Percentiles rank a stretch among this genome's conserved stretches.
These are phyloP conservation scores for Enteromius treurensis DNA, from an alignment of 2,797 vertebrate species.

Conservation along the genomic window DNA sequence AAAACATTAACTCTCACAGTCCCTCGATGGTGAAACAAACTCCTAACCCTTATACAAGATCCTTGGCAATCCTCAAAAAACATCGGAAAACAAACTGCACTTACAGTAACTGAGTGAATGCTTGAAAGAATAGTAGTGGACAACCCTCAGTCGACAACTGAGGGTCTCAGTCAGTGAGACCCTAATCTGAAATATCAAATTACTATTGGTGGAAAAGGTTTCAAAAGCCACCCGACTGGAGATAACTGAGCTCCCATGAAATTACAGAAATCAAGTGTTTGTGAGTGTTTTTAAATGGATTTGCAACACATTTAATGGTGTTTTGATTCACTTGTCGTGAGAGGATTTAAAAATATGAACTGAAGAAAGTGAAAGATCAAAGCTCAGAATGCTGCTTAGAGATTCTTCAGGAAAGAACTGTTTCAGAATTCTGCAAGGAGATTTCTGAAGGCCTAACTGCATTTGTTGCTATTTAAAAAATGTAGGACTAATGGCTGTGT, in stretches of 20 bases:
- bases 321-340: conserved; percentile 40
- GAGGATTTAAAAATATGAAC: conserved; percentile 14
- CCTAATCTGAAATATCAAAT: conserved; percentile 18
- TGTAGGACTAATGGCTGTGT: neutral
- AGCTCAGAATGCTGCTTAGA: conserved; percentile 32
- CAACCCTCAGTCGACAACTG: neutral
- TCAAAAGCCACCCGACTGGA: conserved; percentile 23
- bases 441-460: neutral
- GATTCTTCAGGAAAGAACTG: conserved; percentile 12
- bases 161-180: neutral
- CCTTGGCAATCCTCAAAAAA: neutral
- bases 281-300: conserved; percentile 30
- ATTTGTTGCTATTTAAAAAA: conserved; percentile 15
- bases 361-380: conserved; percentile 34
- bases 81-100: neutral
- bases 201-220: conserved; percentile 5
- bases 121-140: neutral
- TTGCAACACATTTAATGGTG: conserved; percentile 36
- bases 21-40: neutral
- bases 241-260: conserved; percentile 30
- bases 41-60: neutral
- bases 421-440: neutral
- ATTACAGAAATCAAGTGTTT: conserved; percentile 47
- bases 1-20: neutral
- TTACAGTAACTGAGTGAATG: neutral